Evolutionary conservation across 2,888 invertebrate species (phyloP), one percentile per base, ranked within the genome.

Genomic region (Drosophila lutescens): DNA sequence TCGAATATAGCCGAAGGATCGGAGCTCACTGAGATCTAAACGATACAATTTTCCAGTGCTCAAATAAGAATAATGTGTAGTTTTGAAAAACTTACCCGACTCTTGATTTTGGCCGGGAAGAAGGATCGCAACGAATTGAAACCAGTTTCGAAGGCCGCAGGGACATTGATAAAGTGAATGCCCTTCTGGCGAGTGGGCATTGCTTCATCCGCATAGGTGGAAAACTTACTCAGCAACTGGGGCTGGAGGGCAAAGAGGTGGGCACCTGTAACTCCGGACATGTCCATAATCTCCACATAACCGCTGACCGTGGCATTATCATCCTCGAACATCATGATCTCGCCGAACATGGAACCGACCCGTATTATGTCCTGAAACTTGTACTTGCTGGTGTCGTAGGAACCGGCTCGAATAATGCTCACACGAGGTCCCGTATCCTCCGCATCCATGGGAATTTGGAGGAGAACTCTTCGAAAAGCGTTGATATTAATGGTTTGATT

Each of bases 181-280:
- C 93, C 93, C 82, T 94, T 94, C 49, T 94, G 93, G n/a, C 95
- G 92, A 26, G 94, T 91, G 0, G 95, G 95, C 77, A 94, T 93
- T 0, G 93, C 94, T 74, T 95, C 94, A 91, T 95, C 94, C 32
- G 93, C 89, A 75, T 93, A 93, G 0, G 93, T 91, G 34, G 94
- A 93, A 20, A 93, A 92, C 84, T 95, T 95, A 82, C 94, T 94
- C 26, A 94, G 92, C 36, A 95, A 77, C 5, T 93, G 92, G 23
- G 95, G 94, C 2, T 94, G 94, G 89, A 94, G 93, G 76, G 94
- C 94, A 61, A 93, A 93, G 7, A 94, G 89, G 75, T 95, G 93
- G 20, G 91, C 92, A 12, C 94, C 89, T 0, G 93, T 93, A 4
- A 94, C 92, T 46, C 93, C 93, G 49, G 92, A 90, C 91, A 95